phyloP scores from a whole-genome alignment of 2,888 invertebrate genomes.

The Pandemis corylana region DNA sequence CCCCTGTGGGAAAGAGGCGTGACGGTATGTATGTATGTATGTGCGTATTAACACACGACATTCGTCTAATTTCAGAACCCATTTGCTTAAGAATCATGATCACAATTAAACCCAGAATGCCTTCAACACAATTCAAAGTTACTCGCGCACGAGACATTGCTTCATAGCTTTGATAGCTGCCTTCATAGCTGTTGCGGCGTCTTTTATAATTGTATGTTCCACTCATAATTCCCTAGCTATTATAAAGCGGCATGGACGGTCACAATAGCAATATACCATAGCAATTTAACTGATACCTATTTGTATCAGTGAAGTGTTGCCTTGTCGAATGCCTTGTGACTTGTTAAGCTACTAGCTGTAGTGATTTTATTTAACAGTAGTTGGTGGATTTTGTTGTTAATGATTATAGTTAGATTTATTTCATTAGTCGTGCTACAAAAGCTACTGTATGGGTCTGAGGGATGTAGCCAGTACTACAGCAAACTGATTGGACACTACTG shows the following conservation, averaged over 20 bases:
- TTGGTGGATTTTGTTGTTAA: no score
- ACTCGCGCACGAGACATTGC: conserved; percentile 7
- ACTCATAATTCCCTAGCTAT: conserved; percentile 23
- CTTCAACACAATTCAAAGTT: conserved; percentile 2
- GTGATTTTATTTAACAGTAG: no score
- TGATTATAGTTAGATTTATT: no score
- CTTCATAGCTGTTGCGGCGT: conserved; percentile 23
- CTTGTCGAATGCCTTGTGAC: background rate
- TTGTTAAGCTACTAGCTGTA: background rate
- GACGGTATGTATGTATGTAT: no score
- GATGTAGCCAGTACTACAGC: no score
- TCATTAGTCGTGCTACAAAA: no score
- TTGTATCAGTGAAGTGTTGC: background rate
- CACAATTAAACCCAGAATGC: background rate
- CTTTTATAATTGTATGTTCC: conserved; percentile 18
- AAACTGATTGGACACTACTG: no score
- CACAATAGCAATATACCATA: background rate
- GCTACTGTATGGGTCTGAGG: no score
- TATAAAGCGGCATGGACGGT: conserved; percentile 5
- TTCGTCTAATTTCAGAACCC: no score
- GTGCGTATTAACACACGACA: no score
- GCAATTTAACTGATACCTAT: background rate
- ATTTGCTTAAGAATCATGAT: background rate
- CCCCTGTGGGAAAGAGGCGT: no score
- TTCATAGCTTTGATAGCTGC: conserved; percentile 33